phyloP scores from a whole-genome alignment of 2,797 vertebrate species.

The Sciaenops ocellatus region DNA sequence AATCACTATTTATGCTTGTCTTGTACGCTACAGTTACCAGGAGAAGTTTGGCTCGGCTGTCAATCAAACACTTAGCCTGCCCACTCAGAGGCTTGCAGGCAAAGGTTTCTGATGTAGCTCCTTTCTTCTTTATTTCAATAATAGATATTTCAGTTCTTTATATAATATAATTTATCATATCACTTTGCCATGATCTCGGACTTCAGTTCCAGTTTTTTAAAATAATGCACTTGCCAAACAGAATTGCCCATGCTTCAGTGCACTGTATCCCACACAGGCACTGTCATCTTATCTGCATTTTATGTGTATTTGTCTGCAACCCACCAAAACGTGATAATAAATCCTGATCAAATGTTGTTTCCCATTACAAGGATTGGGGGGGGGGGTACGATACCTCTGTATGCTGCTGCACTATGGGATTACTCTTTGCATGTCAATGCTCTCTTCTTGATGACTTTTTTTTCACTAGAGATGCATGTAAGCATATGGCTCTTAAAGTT shows the following conservation, averaged over 20 bases:
- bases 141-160: background rate
- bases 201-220: background rate
- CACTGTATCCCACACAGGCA: background rate
- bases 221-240: conserved; percentile 13
- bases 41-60: conserved; percentile 23
- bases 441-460: conserved; percentile 14
- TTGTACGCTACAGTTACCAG: background rate
- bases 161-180: background rate
- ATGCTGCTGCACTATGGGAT: conserved; percentile 24
- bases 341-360: conserved; percentile 21
- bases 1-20: background rate
- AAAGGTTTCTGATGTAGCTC: conserved; percentile 9
- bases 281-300: background rate
- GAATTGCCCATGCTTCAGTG: background rate
- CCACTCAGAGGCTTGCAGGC: background rate
- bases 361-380: background rate
- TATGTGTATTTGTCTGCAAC: background rate
- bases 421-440: conserved; percentile 45
- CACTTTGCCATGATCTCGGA: conserved; percentile 1
- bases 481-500: conserved; percentile 36
- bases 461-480: conserved; percentile 34
- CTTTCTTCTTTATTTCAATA: background rate
- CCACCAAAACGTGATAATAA: background rate
- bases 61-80: conserved; percentile 5
- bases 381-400: conserved; percentile 21